Conservation (phyloP, 2,888 invertebrate genomes). For the Drosophila kambysellisi region DNA sequence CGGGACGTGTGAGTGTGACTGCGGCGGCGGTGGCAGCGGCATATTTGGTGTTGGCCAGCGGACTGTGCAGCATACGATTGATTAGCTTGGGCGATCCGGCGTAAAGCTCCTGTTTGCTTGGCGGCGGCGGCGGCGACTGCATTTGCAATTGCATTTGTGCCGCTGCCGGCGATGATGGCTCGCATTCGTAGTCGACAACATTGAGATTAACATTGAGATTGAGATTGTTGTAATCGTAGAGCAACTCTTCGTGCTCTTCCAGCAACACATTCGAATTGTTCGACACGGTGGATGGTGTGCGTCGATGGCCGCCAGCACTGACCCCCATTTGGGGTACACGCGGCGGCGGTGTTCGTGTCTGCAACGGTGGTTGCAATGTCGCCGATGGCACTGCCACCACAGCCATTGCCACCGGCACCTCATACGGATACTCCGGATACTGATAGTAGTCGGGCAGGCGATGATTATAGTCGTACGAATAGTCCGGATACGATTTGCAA, state of each 20-base stretch:
- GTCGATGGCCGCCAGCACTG: slow-evolving; percentile 87
- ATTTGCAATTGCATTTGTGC: neutral
- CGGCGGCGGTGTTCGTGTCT: slow-evolving; percentile 83
- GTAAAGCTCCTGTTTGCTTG: slow-evolving; percentile 80
- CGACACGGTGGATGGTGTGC: slow-evolving; percentile 92
- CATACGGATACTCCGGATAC: slow-evolving; percentile 82
- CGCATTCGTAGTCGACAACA: slow-evolving; percentile 52
- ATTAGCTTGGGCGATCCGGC: slow-evolving; percentile 79
- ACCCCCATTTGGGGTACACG: slow-evolving; percentile 85
- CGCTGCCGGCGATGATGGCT: slow-evolving; percentile 11
- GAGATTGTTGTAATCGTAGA: slow-evolving; percentile 81
- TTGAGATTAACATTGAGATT: slow-evolving; percentile 65
- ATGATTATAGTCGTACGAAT: slow-evolving; percentile 83
- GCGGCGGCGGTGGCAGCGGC: slow-evolving; percentile 25
- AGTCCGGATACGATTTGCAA: slow-evolving; percentile 85
- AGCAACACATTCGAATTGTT: slow-evolving; percentile 84
- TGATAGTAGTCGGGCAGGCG: slow-evolving; percentile 83
- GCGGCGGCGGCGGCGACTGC: slow-evolving; percentile 48
- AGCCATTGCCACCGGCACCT: slow-evolving; percentile 65
- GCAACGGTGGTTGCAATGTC: slow-evolving; percentile 47
- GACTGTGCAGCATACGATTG: slow-evolving; percentile 76
- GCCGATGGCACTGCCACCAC: slow-evolving; percentile 40
- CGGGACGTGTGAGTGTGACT: slow-evolving; percentile 80
- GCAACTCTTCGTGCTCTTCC: slow-evolving; percentile 85
- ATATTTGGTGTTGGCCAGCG: slow-evolving; percentile 71